Percentiles rank a stretch among this genome's conserved stretches.
Evolutionary conservation across 1,140 invertebrate genomes (phyloP).

Genomic region (Acarapis woodi): DNA sequence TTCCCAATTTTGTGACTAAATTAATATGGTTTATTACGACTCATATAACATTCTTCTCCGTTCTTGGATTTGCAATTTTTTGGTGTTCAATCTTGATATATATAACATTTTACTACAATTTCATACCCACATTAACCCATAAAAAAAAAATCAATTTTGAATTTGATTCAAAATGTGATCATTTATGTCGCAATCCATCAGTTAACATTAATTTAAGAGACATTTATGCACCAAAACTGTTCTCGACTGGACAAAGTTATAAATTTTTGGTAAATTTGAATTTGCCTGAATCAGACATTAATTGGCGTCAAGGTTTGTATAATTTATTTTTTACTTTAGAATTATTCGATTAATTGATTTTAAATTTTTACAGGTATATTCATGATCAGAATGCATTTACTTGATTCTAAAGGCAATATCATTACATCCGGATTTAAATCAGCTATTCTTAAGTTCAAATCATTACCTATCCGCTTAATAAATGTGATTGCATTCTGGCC

Average conservation of each 20-base stretch:
- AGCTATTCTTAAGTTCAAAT: conserved; percentile 2
- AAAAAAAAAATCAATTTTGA: conserved; percentile 1
- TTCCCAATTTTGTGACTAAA: too few species aligned
- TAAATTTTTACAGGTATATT: too few species aligned
- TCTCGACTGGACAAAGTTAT: conserved; percentile 4
- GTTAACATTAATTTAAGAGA: not conserved
- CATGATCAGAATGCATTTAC: conserved; percentile 4
- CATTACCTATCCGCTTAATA: not conserved
- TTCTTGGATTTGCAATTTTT: not conserved
- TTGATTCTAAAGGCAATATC: not conserved
- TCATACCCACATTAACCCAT: not conserved
- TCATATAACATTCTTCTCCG: not conserved
- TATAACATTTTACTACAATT: conserved; percentile 4
- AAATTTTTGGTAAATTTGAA: conserved; percentile 1
- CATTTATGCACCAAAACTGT: not conserved
- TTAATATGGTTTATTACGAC: too few species aligned
- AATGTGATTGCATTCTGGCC: conserved; percentile 5
- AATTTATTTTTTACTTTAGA: too few species aligned
- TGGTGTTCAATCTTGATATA: conserved; percentile 6
- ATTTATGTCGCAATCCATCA: not conserved
- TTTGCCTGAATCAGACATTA: conserved; percentile 6
- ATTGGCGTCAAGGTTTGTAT: conserved; percentile 7
- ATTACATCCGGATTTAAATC: not conserved
- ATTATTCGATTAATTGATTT: too few species aligned
- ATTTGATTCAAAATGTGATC: conserved; percentile 4